Percentiles rank a stretch among this genome's conserved stretches.
phyloP scores from a whole-genome alignment of 2,888 invertebrate species.

The Caenorhabditis afra region DNA sequence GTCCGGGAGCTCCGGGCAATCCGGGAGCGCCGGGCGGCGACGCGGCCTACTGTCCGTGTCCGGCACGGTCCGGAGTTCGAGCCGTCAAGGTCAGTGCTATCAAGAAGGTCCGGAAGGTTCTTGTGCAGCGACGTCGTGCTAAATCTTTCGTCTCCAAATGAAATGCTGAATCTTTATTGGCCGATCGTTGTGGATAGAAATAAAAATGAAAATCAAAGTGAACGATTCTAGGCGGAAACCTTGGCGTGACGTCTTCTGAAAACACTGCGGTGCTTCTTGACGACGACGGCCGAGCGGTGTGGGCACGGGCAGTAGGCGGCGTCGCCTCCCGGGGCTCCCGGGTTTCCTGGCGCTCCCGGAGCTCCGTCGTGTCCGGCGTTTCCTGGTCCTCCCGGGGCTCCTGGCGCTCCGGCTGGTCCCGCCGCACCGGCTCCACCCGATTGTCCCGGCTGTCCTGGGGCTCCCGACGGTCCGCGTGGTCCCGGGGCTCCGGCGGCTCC shows the following conservation, averaged over 20 bases:
- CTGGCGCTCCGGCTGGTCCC: constrained; percentile 57
- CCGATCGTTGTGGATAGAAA: no score
- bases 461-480: constrained; percentile 62
- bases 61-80: constrained; percentile 37
- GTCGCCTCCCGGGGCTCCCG: constrained; percentile 63
- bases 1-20: constrained; percentile 58
- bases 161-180: no score
- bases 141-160: no score
- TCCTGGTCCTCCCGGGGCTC: constrained; percentile 61
- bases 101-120: no score
- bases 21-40: constrained; percentile 57
- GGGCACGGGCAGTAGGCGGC: constrained; percentile 64
- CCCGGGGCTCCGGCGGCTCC: constrained; percentile 66
- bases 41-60: constrained; percentile 60
- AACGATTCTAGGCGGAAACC: constrained; percentile 33
- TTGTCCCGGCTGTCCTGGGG: constrained; percentile 63
- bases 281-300: constrained; percentile 42
- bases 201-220: no score
- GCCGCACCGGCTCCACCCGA: constrained; percentile 53
- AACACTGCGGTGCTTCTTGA: constrained; percentile 49
- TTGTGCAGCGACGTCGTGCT: no score
- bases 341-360: constrained; percentile 60
- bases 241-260: constrained; percentile 58
- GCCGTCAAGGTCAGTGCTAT: no score
- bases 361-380: constrained; percentile 48